Conservation (phyloP, 2,797 vertebrate species). For the Eulemur rubriventer region DNA sequence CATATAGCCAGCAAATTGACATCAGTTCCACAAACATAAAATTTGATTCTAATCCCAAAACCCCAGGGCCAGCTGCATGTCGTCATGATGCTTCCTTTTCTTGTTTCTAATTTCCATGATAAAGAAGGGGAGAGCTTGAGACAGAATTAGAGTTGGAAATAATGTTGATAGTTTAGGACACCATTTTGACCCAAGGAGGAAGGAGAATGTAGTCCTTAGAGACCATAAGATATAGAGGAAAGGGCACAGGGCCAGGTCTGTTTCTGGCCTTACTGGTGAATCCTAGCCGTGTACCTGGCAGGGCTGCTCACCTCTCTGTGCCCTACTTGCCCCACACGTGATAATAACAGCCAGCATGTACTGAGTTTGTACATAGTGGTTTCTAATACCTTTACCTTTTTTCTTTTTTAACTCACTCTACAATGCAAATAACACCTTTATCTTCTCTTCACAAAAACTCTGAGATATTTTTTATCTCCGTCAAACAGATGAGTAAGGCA, state of each 20-base stretch:
- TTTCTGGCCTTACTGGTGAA: not conserved
- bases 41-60: constrained; percentile 25
- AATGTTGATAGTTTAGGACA: not conserved
- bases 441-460: not conserved
- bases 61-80: constrained; percentile 14
- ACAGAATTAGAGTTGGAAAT: not conserved
- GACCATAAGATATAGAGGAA: not conserved
- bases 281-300: not conserved
- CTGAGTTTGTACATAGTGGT: not conserved
- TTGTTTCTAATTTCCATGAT: constrained; percentile 18
- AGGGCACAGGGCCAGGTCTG: not conserved
- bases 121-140: not conserved
- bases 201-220: not conserved
- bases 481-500: not conserved
- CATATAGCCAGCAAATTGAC: not conserved
- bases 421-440: not conserved
- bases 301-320: not conserved
- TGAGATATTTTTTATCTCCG: not conserved
- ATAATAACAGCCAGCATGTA: not conserved
- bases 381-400: not conserved
- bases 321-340: not conserved
- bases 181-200: not conserved
- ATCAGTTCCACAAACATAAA: constrained; percentile 35
- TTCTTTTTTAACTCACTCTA: not conserved
- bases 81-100: not conserved